A percentile compares a stretch with the other conserved stretches of the same genome.
Conservation (phyloP, 2,113 vertebrate species). For the Anoplopoma fimbria region DNA sequence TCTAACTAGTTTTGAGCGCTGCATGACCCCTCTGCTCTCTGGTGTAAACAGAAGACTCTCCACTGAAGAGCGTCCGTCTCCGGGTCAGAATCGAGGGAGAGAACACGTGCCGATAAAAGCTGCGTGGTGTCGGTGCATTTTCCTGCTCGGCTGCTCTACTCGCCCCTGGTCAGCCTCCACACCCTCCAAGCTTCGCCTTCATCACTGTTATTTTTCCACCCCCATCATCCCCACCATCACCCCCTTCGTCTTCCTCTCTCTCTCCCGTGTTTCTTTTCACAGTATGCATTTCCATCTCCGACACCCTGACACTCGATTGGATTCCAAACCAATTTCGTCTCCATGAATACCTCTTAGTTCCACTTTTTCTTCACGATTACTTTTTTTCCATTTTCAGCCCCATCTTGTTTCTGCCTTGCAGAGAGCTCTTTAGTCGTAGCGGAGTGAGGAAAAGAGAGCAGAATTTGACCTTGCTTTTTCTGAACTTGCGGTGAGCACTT, state of each 20-base stretch:
- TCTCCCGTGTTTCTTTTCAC: slow-evolving; percentile 33
- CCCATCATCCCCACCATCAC: background rate
- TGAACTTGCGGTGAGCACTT: background rate
- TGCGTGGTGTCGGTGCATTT: slow-evolving; percentile 26
- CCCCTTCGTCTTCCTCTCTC: slow-evolving; percentile 2
- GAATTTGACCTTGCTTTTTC: slow-evolving; percentile 9
- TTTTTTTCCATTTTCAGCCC: slow-evolving; percentile 38
- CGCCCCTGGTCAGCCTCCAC: slow-evolving; percentile 12
- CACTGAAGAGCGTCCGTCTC: too few species aligned
- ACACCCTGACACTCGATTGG: slow-evolving; percentile 40
- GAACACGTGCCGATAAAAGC: slow-evolving; percentile 38
- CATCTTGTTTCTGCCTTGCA: slow-evolving; percentile 1
- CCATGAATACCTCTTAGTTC: slow-evolving; percentile 58
- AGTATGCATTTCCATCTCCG: slow-evolving; percentile 25
- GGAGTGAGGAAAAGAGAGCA: background rate
- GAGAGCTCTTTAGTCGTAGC: background rate
- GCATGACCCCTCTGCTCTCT: too few species aligned
- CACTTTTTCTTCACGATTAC: slow-evolving; percentile 40
- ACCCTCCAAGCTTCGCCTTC: slow-evolving; percentile 16
- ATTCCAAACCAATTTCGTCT: slow-evolving; percentile 58
- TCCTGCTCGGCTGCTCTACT: slow-evolving; percentile 25
- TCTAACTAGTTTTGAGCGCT: too few species aligned
- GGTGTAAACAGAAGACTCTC: too few species aligned
- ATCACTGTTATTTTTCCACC: slow-evolving; percentile 25
- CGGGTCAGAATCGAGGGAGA: slow-evolving; percentile 11